Base-by-base conservation (phyloP, 2,888 invertebrate species). In the Watsonalla cultraria region DNA sequence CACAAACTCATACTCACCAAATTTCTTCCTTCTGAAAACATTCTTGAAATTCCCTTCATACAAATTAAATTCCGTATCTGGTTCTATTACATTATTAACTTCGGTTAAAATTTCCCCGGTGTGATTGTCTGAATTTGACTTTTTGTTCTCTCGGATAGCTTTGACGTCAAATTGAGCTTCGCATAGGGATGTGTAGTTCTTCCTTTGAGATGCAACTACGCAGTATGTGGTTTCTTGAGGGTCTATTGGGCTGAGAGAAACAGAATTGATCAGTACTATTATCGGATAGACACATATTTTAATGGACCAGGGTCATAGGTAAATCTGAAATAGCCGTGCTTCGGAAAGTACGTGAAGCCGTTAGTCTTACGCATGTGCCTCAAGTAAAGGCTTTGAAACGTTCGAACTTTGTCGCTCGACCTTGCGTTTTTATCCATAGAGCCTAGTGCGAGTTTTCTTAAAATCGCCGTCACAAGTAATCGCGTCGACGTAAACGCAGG, bases 161-260 rank as follows among this genome's bases (percentile, higher is more conserved):
- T 80, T 82, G 2, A 82, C 65, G 48, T 89, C 89, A 45, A 74
- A 74, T 56, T 86, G 88, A 0, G 90, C 90, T 0, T 88, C 84
- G 54, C 90, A 90, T 0, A 90, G 77, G 0, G 90, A 88, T 0
- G 88, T 88, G 69, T 89, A 90, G 74, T 87, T 88, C 55, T 76
- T 84, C 15, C 73, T 74, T 39, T 81, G 80, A 0, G 90, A 90
- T 2, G 88, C 88, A 0, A 90, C 87, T 0, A 90, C 86, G 67
- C 89, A 90, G 66, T 90, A 90, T 11, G 76, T 78, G 0, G 90
- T 89, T 9, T 79, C 75, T 75, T 90, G 89, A 0, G 90, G 90
- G 56, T 90, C 90, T 62, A 90, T 85, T 34, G 90, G 90, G 56
- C 90, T 90, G 79, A 24, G 80, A 80, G 51, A 55, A 65, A 55